These are phyloP conservation scores for Tetrax tetrax DNA, from an alignment of 2,113 vertebrate genomes.

Conservation along the genomic window DNA sequence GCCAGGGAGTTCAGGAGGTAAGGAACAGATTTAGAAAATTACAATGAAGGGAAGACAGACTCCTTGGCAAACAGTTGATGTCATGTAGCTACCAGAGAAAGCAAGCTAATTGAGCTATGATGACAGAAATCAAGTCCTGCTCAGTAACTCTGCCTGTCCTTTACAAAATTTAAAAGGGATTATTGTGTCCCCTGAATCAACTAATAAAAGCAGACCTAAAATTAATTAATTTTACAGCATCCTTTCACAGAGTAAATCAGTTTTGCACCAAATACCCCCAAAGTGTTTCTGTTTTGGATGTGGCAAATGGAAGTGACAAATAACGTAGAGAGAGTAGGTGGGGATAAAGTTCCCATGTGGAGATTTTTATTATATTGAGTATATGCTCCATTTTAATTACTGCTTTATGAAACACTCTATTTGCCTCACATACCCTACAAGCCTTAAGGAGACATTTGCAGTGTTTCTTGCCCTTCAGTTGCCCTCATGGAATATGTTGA, in stretches of 20 bases:
- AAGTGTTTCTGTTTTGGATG: neutral
- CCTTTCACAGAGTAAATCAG: neutral
- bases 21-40: neutral
- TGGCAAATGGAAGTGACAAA: neutral
- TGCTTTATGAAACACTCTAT: neutral
- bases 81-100: neutral
- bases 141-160: neutral
- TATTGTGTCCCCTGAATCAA: neutral
- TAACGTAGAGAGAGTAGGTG: neutral
- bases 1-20: conserved; percentile 17
- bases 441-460: neutral
- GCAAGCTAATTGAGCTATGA: neutral
- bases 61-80: neutral
- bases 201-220: neutral
- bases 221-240: neutral
- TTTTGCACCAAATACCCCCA: neutral
- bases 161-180: neutral
- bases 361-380: neutral
- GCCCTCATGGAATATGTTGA: neutral
- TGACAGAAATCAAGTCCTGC: neutral
- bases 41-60: neutral
- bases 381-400: neutral
- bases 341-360: neutral
- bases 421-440: neutral
- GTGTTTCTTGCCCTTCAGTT: neutral